Conservation (phyloP, 2,113 vertebrate genomes). For the Gila orcuttii region DNA sequence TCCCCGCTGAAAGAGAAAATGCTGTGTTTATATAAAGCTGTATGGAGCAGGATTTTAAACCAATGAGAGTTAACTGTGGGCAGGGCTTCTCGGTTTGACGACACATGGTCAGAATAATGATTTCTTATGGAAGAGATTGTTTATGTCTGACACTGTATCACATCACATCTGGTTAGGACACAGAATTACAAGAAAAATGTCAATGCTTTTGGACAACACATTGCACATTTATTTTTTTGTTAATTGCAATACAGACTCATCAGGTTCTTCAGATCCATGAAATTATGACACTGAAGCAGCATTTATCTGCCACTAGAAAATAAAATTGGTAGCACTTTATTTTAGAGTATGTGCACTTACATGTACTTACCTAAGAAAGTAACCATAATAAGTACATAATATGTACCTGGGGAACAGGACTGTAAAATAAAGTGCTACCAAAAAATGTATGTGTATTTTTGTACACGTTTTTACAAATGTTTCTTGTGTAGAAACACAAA, state of each 20-base stretch:
- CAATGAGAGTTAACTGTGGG: neutral
- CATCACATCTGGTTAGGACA: neutral
- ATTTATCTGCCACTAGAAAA: neutral
- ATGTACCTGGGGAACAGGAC: no score
- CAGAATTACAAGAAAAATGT: neutral
- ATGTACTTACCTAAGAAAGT: neutral
- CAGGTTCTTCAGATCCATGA: neutral
- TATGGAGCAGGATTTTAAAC: neutral
- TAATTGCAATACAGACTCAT: neutral
- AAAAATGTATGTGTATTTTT: neutral
- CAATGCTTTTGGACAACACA: neutral
- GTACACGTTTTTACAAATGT: neutral
- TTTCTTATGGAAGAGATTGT: neutral
- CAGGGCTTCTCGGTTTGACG: neutral
- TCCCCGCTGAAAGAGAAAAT: neutral
- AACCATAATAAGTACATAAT: no score
- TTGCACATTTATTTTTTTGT: neutral
- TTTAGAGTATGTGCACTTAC: neutral
- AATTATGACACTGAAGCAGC: neutral
- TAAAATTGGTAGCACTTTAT: no score
- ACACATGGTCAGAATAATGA: neutral
- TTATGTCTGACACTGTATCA: neutral
- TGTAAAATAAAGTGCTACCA: no score
- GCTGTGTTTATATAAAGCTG: neutral
- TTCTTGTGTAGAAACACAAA: neutral